A percentile compares a stretch with the other conserved stretches of the same genome.
These are phyloP conservation scores for Dromaius novaehollandiae DNA, from an alignment of 2,113 vertebrate species.

Conservation along the genomic window DNA sequence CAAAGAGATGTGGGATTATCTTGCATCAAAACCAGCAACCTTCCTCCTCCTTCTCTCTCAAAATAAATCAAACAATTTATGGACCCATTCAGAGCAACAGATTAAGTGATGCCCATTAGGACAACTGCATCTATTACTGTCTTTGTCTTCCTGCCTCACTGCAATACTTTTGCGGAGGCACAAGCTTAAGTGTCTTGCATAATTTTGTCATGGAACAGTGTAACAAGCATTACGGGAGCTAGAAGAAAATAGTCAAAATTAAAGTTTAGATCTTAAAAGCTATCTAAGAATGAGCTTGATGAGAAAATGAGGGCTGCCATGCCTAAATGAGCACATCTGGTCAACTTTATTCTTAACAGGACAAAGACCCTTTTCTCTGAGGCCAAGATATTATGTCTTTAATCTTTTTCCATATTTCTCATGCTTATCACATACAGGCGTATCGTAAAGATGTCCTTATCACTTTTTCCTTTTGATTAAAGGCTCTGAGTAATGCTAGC, in stretches of 20 bases:
- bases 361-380: constrained; percentile 69
- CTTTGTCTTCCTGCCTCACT: neutral
- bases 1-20: neutral
- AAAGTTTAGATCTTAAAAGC: constrained; percentile 16
- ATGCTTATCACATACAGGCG: constrained; percentile 57
- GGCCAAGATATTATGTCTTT: constrained; percentile 66
- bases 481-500: constrained; percentile 44
- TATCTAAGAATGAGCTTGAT: neutral
- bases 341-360: constrained; percentile 53
- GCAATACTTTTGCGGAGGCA: neutral
- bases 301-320: neutral
- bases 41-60: neutral
- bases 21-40: neutral
- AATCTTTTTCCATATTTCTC: constrained; percentile 75
- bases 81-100: neutral
- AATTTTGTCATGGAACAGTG: neutral
- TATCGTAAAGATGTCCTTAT: constrained; percentile 63
- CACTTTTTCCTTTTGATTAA: constrained; percentile 65
- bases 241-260: neutral
- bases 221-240: neutral
- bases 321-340: constrained; percentile 63
- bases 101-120: neutral
- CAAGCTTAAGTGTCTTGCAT: neutral
- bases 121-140: neutral
- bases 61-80: too few relatives aligned